Evolutionary conservation across 1,140 invertebrate species (phyloP).

Genomic region (Drosophila yakuba): DNA sequence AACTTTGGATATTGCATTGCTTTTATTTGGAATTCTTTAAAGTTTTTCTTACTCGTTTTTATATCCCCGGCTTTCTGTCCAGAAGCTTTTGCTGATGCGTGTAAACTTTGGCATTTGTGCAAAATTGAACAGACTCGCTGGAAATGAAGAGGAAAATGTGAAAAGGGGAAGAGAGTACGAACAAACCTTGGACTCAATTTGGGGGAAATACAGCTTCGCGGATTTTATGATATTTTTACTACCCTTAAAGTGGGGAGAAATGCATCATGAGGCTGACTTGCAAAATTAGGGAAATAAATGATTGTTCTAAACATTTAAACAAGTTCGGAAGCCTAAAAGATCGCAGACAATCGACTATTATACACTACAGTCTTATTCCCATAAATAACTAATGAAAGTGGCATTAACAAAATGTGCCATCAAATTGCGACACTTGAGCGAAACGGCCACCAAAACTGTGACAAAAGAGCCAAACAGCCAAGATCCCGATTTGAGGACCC

Average conservation of each 20-base stretch:
- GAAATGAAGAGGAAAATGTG: constrained; percentile 1
- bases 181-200: constrained; percentile 27
- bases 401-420: constrained; percentile 64
- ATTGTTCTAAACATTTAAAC: no score
- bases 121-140: constrained; percentile 57
- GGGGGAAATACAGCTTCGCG: constrained; percentile 10
- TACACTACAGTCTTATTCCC: constrained; percentile 26
- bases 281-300: constrained; percentile 1
- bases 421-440: constrained; percentile 45
- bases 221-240: constrained; percentile 50
- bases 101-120: constrained; percentile 60
- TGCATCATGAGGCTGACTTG: neutral
- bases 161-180: constrained; percentile 1
- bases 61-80: constrained; percentile 31
- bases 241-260: constrained; percentile 7
- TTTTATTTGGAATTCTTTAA: constrained; percentile 58
- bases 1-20: constrained; percentile 69
- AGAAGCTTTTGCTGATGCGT: constrained; percentile 50
- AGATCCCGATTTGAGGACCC: constrained; percentile 2
- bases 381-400: constrained; percentile 57
- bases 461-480: constrained; percentile 6
- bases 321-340: constrained; percentile 2
- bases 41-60: constrained; percentile 34
- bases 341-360: constrained; percentile 17
- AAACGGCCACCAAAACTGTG: constrained; percentile 17